Percentiles rank a stretch among this genome's conserved stretches.
These are phyloP conservation scores for Ursus arctos DNA, from an alignment of 2,113 vertebrate genomes.

Conservation along the genomic window DNA sequence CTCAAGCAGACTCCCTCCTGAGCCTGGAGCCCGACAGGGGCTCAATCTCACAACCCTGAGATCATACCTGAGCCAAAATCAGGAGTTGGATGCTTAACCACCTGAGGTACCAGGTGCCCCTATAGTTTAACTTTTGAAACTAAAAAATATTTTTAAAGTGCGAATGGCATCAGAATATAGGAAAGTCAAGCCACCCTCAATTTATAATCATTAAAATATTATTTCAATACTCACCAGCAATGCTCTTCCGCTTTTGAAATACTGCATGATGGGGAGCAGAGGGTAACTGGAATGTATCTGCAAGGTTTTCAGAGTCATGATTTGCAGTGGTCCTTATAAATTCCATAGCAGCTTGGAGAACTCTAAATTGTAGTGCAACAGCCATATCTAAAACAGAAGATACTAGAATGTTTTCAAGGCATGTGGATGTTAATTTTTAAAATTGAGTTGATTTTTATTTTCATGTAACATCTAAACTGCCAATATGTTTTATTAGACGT, in stretches of 20 bases:
- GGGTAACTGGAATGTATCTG: slow-evolving; percentile 82
- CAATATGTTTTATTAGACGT: not conserved
- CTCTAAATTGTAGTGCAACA: slow-evolving; percentile 93
- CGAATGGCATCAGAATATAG: not conserved
- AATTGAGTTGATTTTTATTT: not conserved
- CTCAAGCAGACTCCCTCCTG: not conserved
- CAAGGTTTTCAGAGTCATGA: slow-evolving; percentile 91
- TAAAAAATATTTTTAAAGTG: slow-evolving; percentile 15
- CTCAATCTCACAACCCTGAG: not conserved
- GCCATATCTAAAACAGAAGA: slow-evolving; percentile 93
- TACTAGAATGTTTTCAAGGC: slow-evolving; percentile 43
- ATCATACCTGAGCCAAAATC: not conserved
- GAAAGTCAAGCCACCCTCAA: not conserved
- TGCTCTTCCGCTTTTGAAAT: slow-evolving; percentile 95
- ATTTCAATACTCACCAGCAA: slow-evolving; percentile 90
- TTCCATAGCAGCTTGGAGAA: slow-evolving; percentile 96
- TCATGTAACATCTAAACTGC: not conserved
- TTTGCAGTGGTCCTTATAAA: slow-evolving; percentile 96
- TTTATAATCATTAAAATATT: not conserved
- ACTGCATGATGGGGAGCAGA: slow-evolving; percentile 87
- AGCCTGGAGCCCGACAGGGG: not conserved
- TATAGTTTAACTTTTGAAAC: not conserved
- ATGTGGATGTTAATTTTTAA: not conserved
- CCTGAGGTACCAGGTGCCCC: not conserved
- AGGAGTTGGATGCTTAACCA: not conserved